Evolutionary conservation across 1,140 invertebrate species (phyloP), one percentile per base, ranked within the genome.

Genomic region (Cydia pomonella): DNA sequence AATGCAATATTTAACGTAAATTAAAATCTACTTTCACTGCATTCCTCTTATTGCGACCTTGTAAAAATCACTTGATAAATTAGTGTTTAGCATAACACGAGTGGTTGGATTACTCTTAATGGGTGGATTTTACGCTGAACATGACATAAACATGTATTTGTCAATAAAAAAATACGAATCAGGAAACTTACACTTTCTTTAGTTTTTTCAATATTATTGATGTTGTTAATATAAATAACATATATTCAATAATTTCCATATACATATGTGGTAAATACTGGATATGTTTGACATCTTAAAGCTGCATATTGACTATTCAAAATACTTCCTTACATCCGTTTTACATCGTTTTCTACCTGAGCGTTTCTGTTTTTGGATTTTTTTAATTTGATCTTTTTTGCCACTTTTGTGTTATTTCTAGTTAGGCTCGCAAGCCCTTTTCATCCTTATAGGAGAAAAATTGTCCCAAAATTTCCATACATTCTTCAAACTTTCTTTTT

Each of bases 1-100:
- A 50, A n/a, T 50, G 47, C n/a, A n/a, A 50, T n/a, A 18, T 50
- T 50, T 50, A 18, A 50, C 16, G 47, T 12, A 18, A 50, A 50
- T 18, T 50, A 38, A 69, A 38, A 38, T 59, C 63, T 33, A 41
- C 64, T 69, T 27, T 69, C 64, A 69, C 64, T 69, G 29, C 33
- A 69, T 69, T 38, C 33, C 64, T 66, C 13, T 38, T 18, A 13
- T 69, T 16, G 33, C 29, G 33, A 38, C 33, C 64, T 69, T 69
- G 64, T 69, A 69, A 69, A 69, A 10, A 18, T 69, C 18, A 64
- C 27, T 69, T 69, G 64, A 69, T 18, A 69, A 41, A 69, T 69
- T 33, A 69, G 64, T 69, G n/a, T 41, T 69, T 69, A 69, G 64
- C 64, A 69, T 69, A n/a, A 69, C 27, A 59, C 53, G 21, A 10